phyloP scores from a whole-genome alignment of 2,888 invertebrate species.

The Plebejus melissa region DNA sequence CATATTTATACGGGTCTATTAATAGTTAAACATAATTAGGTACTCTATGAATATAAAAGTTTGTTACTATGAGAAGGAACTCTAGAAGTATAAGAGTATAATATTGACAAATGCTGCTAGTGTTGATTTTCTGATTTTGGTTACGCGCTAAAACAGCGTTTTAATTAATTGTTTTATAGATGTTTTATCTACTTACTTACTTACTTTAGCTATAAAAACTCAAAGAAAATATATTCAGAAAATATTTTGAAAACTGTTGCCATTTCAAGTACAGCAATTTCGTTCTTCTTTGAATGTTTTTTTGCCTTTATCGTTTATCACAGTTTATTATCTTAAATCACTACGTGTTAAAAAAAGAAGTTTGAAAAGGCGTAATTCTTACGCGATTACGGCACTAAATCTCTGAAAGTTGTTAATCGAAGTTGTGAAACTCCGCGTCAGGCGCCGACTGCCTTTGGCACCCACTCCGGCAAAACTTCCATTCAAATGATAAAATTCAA shows the following conservation, averaged over 20 bases:
- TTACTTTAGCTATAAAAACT: no score
- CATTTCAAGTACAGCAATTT: no score
- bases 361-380: slow-evolving; percentile 61
- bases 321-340: slow-evolving; percentile 16
- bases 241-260: not conserved
- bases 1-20: no score
- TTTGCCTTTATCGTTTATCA: not conserved
- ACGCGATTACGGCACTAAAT: slow-evolving; percentile 70
- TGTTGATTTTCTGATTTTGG: no score
- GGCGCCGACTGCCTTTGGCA: slow-evolving; percentile 73
- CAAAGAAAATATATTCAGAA: not conserved
- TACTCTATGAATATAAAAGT: no score
- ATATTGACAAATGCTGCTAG: no score
- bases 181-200: no score
- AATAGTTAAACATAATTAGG: no score
- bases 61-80: no score
- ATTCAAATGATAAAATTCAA: slow-evolving; percentile 74
- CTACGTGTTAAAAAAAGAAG: slow-evolving; percentile 47
- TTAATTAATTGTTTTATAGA: no score
- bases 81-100: no score
- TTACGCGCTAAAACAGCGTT: no score
- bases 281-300: not conserved
- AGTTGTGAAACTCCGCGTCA: slow-evolving; percentile 64
- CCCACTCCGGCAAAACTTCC: slow-evolving; percentile 55
- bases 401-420: slow-evolving; percentile 74